These are phyloP conservation scores for Calameuta pallipes DNA, from an alignment of 2,888 invertebrate genomes.

Conservation along the genomic window DNA sequence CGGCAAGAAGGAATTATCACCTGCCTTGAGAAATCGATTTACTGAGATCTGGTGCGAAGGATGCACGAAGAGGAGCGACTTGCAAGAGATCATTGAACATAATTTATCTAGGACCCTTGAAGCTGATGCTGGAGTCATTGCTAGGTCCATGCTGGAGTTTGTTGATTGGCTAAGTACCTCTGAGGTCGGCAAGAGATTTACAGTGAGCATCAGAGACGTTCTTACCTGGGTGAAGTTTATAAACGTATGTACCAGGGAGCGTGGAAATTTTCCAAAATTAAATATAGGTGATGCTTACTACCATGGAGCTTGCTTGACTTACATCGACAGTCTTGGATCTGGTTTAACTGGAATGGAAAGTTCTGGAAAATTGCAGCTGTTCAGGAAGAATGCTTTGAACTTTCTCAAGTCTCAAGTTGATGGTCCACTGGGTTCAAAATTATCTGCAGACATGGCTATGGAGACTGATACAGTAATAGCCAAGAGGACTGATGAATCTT, in stretches of 20 bases:
- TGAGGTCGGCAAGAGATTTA: conserved; percentile 81
- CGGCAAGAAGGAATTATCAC: conserved; percentile 98
- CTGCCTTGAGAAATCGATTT: conserved; percentile 95
- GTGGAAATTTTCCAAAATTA: conserved; percentile 55
- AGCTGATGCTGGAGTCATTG: conserved; percentile 72
- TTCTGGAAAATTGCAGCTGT: conserved; percentile 53
- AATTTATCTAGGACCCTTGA: conserved; percentile 75
- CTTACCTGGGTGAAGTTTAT: conserved; percentile 94
- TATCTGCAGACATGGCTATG: conserved; percentile 25
- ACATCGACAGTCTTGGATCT: conserved; percentile 91
- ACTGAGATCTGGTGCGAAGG: conserved; percentile 98
- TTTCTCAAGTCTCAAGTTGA: conserved; percentile 72
- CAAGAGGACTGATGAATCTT: conserved; percentile 65
- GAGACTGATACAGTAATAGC: conserved; percentile 58
- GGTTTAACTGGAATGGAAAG: conserved; percentile 81
- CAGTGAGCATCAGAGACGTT: conserved; percentile 91
- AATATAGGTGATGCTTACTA: conserved; percentile 77
- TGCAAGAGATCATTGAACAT: conserved; percentile 83
- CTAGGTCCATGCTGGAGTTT: conserved; percentile 82
- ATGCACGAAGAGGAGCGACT: conserved; percentile 78
- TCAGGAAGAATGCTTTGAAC: conserved; percentile 68
- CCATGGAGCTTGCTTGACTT: conserved; percentile 92
- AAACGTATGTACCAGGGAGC: conserved; percentile 70
- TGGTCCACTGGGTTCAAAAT: conserved; percentile 26
- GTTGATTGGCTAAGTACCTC: conserved; percentile 80